Evolutionary conservation across 2,797 vertebrate genomes (phyloP).

Genomic region (Margarornis squamiger): DNA sequence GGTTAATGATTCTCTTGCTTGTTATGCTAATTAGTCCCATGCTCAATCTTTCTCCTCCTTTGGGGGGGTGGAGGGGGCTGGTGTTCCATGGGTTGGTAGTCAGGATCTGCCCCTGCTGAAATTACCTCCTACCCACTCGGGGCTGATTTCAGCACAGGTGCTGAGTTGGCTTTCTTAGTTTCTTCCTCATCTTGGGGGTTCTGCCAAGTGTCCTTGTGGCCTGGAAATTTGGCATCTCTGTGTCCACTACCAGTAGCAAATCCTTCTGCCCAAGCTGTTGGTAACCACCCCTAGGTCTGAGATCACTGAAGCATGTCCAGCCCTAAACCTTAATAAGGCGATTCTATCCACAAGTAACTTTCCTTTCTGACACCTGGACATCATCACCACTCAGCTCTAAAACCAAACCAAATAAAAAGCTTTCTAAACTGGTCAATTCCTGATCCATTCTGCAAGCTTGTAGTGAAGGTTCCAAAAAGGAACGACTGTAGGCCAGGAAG

Average conservation of each 20-base stretch:
- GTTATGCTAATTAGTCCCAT: not conserved
- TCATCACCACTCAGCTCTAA: not conserved
- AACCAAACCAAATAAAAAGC: not conserved
- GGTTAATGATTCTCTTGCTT: not conserved
- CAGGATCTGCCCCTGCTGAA: accelerated
- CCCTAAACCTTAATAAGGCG: not conserved
- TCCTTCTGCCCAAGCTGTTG: not conserved
- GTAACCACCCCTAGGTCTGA: not conserved
- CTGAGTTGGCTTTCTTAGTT: not conserved
- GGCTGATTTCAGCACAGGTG: not conserved
- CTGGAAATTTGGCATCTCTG: not conserved
- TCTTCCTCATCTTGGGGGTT: not conserved
- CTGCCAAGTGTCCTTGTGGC: not conserved
- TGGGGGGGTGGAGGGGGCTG: not conserved
- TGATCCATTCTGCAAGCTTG: not conserved
- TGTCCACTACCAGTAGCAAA: not conserved
- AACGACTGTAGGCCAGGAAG: not conserved
- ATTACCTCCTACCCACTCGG: not conserved
- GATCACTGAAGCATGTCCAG: not conserved
- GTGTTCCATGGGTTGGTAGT: not conserved
- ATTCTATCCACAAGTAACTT: not conserved
- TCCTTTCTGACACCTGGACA: not conserved
- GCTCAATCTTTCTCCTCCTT: not conserved
- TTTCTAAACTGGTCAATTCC: not conserved
- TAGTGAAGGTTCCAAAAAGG: not conserved